Evolutionary conservation across 1,140 invertebrate species (phyloP), one percentile per base, ranked within the genome.

Genomic region (Nebria ingens): DNA sequence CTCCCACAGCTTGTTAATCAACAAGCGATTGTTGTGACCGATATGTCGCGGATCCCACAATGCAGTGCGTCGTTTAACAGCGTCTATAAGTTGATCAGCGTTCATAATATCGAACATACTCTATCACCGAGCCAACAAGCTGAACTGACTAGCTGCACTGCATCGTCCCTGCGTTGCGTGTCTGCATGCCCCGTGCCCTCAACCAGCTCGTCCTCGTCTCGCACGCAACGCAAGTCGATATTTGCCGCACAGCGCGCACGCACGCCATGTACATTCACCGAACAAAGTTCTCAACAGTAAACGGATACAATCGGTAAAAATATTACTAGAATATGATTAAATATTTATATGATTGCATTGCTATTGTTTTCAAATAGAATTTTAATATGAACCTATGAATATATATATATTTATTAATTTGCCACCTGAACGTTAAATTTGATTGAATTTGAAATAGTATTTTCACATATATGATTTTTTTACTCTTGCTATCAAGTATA

Each of bases 21-120:
- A 22, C 9, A 34, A 6, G n/a, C 57, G 40, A 49, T 58, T 58
- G 45, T 55, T 49, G 29, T 58, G 57, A 13, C 54, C 40, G 19
- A 58, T 54, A 42, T 58, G 53, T 2, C 23, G 19, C 20, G 57
- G 53, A 21, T 58, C 57, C 57, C 57, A 58, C 13, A 58, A 50
- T 6, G 57, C 21, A 1, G 13, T 1, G 2, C 57, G 57, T 19
- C 22, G 53, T n/a, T 52, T 13, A 11, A 58, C 57, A 21, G 57
- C 57, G 11, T 49, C n/a, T 19, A 58, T 58, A 1, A 58, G 25
- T 11, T 49, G 17, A 4, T 42, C 21, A 38, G 57, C 42, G 20
- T 42, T 58, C 57, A 58, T 58, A 34, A 51, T 21, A 17, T 45
- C 40, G 17, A 45, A 45, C 40, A 45, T 45, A 45, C 40, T 45